phyloP scores from a whole-genome alignment of 1,140 invertebrate genomes.

The Drosophila melanogaster region Release_6_plus_ISO1_MT NT_033779.5:8361001-8361500 shows the following conservation, averaged over 20 bases:
- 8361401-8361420: constrained; percentile 15
- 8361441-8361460: background rate
- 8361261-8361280: constrained; percentile 21
- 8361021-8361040: constrained; percentile 85
- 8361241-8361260: constrained; percentile 6
- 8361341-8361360: constrained; percentile 45
- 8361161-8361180: constrained; percentile 81
- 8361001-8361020: constrained; percentile 86
- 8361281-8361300: constrained; percentile 41
- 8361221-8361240: background rate
- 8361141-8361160: constrained; percentile 81
- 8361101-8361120: constrained; percentile 79
- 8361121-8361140: constrained; percentile 74
- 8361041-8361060: background rate
- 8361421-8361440: constrained; percentile 4
- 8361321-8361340: constrained; percentile 35
- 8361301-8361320: constrained; percentile 26
- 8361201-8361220: background rate
- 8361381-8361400: constrained; percentile 46
- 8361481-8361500: constrained; percentile 18
- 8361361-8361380: constrained; percentile 35
- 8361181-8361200: constrained; percentile 9
- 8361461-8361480: constrained; percentile 31
- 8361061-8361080: background rate
- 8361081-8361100: constrained; percentile 44